phyloP scores from a whole-genome alignment of 2,888 invertebrate species.

The Eumerus sabulonum region DNA sequence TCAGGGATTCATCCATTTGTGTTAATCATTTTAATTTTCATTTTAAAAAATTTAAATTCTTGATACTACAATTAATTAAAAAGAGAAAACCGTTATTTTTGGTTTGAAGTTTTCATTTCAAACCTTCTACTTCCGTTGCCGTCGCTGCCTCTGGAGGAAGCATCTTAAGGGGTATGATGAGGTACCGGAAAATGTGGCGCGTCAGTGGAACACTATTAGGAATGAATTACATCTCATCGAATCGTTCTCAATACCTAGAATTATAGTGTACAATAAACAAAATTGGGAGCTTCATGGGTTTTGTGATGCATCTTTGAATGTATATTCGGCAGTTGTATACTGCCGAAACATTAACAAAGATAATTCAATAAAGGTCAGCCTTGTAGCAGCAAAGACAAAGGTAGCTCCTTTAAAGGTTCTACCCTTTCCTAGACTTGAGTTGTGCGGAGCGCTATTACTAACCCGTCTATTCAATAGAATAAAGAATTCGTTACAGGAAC shows the following conservation, averaged over 20 bases:
- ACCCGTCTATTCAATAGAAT: constrained; percentile 29
- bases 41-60: too few relatives aligned
- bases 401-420: constrained; percentile 44
- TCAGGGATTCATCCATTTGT: too few relatives aligned
- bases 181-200: constrained; percentile 19
- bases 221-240: constrained; percentile 10
- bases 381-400: constrained; percentile 40
- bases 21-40: too few relatives aligned
- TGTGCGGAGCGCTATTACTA: constrained; percentile 46
- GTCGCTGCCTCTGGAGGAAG: constrained; percentile 54
- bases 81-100: too few relatives aligned
- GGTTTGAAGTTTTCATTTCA: too few relatives aligned
- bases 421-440: constrained; percentile 42
- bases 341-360: constrained; percentile 1
- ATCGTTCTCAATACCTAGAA: constrained; percentile 10
- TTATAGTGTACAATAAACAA: constrained; percentile 11
- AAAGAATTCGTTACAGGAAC: constrained; percentile 16
- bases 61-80: too few relatives aligned
- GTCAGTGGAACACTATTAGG: constrained; percentile 14
- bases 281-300: constrained; percentile 47
- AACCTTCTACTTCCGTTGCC: too few relatives aligned
- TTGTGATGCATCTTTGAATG: constrained; percentile 55
- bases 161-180: constrained; percentile 54
- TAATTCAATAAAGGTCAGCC: constrained; percentile 1
- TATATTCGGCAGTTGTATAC: constrained; percentile 43